Percentiles rank a stretch among this genome's conserved stretches.
phyloP scores from a whole-genome alignment of 2,888 invertebrate genomes.

The Mellilla xanthometata region DNA sequence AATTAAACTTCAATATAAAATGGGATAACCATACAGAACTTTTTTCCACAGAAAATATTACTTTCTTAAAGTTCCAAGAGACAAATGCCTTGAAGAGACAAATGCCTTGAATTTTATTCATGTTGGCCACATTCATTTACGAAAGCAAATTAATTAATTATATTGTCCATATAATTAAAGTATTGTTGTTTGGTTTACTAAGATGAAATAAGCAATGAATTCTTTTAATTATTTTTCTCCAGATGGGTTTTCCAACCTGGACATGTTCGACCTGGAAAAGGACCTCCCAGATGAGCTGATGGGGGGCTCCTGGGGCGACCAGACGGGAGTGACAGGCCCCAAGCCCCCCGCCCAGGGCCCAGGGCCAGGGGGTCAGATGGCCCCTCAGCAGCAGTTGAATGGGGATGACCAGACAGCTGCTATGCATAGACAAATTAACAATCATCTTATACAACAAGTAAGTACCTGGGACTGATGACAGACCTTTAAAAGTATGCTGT shows the following conservation, averaged over 20 bases:
- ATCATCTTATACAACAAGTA: slow-evolving; percentile 87
- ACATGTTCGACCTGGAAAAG: slow-evolving; percentile 95
- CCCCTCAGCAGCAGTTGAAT: slow-evolving; percentile 84
- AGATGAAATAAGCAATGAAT: too few species aligned
- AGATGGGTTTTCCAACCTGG: slow-evolving; percentile 92
- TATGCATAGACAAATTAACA: slow-evolving; percentile 83
- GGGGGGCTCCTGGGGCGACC: slow-evolving; percentile 90
- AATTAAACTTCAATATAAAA: too few species aligned
- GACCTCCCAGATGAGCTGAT: slow-evolving; percentile 96
- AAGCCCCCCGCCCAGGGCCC: slow-evolving; percentile 93
- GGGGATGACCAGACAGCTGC: slow-evolving; percentile 86
- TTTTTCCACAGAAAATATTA: too few species aligned
- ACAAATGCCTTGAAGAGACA: too few species aligned
- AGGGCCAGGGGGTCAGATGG: slow-evolving; percentile 86
- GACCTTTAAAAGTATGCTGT: background rate
- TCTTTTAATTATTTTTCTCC: slow-evolving; percentile 47
- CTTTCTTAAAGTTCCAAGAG: too few species aligned
- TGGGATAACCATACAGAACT: too few species aligned
- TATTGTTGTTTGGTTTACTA: too few species aligned
- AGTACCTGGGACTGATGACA: slow-evolving; percentile 59
- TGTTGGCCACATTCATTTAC: too few species aligned
- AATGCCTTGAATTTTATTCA: too few species aligned
- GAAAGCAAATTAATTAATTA: too few species aligned
- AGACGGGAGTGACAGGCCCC: slow-evolving; percentile 83
- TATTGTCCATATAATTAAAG: too few species aligned